phyloP scores from a whole-genome alignment of 2,797 vertebrate genomes.

The Sphenopsis melanotis region DNA sequence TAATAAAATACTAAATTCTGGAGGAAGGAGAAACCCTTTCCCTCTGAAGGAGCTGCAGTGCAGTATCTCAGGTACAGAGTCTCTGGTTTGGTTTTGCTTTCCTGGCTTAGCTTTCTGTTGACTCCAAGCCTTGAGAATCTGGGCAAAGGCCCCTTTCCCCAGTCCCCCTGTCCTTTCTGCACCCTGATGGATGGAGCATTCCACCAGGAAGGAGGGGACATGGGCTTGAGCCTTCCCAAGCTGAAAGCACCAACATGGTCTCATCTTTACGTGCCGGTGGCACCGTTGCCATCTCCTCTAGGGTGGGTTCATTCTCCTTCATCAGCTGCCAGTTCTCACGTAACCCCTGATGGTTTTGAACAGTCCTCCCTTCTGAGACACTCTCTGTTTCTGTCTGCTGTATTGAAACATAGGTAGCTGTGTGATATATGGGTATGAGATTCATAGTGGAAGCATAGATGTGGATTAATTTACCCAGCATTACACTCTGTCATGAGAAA shows the following conservation, averaged over 20 bases:
- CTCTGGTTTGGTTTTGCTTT: neutral
- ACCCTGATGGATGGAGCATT: neutral
- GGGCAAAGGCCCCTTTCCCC: neutral
- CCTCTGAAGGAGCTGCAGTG: neutral
- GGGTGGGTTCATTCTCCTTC: neutral
- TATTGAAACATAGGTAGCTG: neutral
- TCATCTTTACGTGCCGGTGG: rapidly evolving
- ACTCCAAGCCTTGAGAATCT: neutral
- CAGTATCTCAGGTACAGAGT: neutral
- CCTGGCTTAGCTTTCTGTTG: neutral
- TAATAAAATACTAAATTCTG: neutral
- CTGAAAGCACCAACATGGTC: rapidly evolving
- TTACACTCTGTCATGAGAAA: neutral
- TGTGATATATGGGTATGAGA: neutral
- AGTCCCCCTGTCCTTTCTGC: neutral
- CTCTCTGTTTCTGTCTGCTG: neutral
- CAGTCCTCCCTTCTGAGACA: neutral
- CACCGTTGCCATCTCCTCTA: rapidly evolving
- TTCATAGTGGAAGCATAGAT: neutral
- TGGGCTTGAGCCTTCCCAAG: neutral
- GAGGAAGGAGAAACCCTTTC: neutral
- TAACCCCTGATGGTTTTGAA: neutral
- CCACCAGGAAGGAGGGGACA: neutral
- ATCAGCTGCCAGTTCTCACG: neutral
- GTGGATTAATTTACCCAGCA: neutral